These are phyloP conservation scores for Micropterix aruncella DNA, from an alignment of 2,888 invertebrate species.

Conservation along the genomic window DNA sequence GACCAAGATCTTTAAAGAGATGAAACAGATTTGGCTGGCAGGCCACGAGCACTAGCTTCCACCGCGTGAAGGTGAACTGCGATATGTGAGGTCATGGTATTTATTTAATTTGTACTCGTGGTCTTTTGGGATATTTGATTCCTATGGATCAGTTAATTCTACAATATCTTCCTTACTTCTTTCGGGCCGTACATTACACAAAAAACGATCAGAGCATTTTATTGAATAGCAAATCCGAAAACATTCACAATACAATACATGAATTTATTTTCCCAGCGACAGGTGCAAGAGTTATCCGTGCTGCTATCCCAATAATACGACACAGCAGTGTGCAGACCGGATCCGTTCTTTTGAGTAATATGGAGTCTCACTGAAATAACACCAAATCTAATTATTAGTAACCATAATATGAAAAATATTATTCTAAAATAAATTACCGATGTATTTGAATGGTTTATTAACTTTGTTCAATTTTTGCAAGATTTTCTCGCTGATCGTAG, in stretches of 20 bases:
- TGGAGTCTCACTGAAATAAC: conserved; percentile 54
- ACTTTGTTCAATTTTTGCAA: conserved; percentile 56
- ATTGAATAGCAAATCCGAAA: conserved; percentile 35
- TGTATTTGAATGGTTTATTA: conserved; percentile 70
- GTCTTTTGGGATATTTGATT: too few species aligned
- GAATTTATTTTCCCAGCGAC: conserved; percentile 77
- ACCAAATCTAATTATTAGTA: neutral
- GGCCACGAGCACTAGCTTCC: too few species aligned
- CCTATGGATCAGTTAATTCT: too few species aligned
- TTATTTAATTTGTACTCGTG: too few species aligned
- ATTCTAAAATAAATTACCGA: conserved; percentile 22
- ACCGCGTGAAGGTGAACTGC: too few species aligned
- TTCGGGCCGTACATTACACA: too few species aligned
- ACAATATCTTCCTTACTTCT: too few species aligned
- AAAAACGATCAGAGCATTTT: too few species aligned
- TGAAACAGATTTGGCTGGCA: too few species aligned
- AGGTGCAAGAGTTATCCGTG: conserved; percentile 69
- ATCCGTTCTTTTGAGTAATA: conserved; percentile 74
- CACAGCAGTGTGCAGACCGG: conserved; percentile 70
- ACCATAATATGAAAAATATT: neutral
- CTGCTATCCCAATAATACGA: conserved; percentile 75
- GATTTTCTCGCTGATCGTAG: conserved; percentile 61
- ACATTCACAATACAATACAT: conserved; percentile 77
- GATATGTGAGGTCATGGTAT: too few species aligned
- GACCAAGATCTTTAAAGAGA: too few species aligned